phyloP scores from a whole-genome alignment of 2,113 vertebrate genomes.

The Talpa occidentalis region DNA sequence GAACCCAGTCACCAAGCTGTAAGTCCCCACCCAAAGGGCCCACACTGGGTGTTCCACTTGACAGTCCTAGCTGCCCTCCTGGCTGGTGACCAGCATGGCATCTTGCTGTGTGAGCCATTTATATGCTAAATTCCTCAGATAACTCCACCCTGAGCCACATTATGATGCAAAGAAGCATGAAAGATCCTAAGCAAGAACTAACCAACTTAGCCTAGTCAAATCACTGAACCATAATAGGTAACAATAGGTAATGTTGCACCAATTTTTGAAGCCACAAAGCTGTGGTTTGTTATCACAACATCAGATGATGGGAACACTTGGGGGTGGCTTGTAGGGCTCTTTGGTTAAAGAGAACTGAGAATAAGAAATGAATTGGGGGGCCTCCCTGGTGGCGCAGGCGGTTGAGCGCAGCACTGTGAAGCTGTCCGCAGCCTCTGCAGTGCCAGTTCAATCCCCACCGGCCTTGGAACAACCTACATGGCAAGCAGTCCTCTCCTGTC shows the following conservation, averaged over 20 bases:
- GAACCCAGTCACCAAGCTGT: neutral
- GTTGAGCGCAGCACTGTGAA: too few species aligned
- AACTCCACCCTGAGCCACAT: neutral
- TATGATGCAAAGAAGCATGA: neutral
- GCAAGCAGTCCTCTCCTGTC: too few species aligned
- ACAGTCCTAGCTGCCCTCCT: neutral
- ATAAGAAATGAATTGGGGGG: neutral
- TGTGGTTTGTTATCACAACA: neutral
- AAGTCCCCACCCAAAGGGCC: too few species aligned
- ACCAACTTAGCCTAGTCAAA: neutral
- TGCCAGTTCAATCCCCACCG: too few species aligned
- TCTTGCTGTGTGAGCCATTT: neutral
- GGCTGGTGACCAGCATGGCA: fast-evolving
- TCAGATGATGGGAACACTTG: too few species aligned
- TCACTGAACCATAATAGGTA: neutral
- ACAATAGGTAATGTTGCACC: fast-evolving
- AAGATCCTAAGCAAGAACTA: neutral
- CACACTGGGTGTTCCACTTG: too few species aligned
- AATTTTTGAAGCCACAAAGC: neutral
- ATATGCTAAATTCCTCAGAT: neutral
- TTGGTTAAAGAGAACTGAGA: neutral
- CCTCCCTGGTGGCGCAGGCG: too few species aligned
- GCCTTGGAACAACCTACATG: too few species aligned
- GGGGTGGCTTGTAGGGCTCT: neutral
- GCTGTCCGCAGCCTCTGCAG: too few species aligned